Conservation (phyloP, 2,113 vertebrate species). For the Athene noctua region DNA sequence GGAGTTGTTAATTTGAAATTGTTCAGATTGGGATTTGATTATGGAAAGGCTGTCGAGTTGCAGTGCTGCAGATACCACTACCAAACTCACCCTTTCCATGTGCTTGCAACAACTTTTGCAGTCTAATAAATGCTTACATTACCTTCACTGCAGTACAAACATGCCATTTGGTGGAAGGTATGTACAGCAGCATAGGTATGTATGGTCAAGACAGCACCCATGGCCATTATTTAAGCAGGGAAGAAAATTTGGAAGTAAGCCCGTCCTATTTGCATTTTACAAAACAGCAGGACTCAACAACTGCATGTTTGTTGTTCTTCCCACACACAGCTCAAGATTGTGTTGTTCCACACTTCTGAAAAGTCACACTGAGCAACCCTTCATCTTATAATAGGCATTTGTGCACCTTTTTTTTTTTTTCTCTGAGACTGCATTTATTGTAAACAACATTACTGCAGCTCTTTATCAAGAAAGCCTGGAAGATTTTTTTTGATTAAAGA, state of each 20-base stretch:
- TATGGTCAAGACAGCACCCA: background rate
- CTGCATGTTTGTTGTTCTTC: background rate
- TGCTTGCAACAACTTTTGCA: background rate
- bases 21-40: background rate
- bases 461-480: background rate
- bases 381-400: background rate
- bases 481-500: background rate
- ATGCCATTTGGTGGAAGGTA: background rate
- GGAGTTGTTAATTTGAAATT: background rate
- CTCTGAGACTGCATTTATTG: background rate
- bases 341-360: background rate
- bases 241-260: background rate
- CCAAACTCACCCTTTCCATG: background rate
- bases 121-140: background rate
- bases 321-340: background rate
- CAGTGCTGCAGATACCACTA: background rate
- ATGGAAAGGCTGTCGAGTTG: accelerated
- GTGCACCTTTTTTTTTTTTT: background rate
- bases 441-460: background rate
- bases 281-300: background rate
- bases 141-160: background rate
- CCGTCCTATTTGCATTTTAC: background rate
- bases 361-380: background rate
- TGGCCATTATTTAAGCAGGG: background rate
- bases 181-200: accelerated